Conservation (phyloP, 2,797 vertebrate genomes). For the Bradypus variegatus region DNA sequence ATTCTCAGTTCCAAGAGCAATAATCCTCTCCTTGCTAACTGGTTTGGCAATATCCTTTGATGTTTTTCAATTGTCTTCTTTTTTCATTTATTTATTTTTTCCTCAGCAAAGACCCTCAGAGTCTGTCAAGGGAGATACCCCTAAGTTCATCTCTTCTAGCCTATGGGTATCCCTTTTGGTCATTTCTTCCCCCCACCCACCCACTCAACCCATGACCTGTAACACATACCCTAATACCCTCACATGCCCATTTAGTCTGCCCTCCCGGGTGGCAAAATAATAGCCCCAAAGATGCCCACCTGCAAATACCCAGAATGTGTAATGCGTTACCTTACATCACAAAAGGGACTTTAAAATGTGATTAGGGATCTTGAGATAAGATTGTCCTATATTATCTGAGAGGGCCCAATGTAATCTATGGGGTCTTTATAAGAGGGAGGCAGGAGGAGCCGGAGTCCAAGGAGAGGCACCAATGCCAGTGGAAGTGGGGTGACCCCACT, state of each 20-base stretch:
- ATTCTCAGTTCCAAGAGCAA: background rate
- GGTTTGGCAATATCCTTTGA: background rate
- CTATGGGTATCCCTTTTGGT: background rate
- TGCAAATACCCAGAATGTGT: background rate
- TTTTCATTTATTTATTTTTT: background rate
- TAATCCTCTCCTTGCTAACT: background rate
- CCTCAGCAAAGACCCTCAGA: background rate
- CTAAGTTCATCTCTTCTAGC: background rate
- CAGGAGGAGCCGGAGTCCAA: background rate
- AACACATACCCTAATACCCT: background rate
- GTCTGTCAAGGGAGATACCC: background rate
- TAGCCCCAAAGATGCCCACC: background rate
- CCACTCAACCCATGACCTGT: background rate
- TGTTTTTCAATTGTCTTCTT: background rate
- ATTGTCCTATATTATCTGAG: background rate
- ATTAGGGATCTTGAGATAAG: background rate
- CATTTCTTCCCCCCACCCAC: background rate
- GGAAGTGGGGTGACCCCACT: background rate
- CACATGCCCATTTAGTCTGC: background rate
- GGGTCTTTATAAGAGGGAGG: background rate
- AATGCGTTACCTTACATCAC: background rate
- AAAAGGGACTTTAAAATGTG: background rate
- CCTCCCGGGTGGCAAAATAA: background rate
- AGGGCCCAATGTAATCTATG: background rate
- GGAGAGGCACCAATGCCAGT: background rate